Evolutionary conservation across 23 tunicate genomes (phyloP).

Genomic region (Halocynthia aurantium): DNA sequence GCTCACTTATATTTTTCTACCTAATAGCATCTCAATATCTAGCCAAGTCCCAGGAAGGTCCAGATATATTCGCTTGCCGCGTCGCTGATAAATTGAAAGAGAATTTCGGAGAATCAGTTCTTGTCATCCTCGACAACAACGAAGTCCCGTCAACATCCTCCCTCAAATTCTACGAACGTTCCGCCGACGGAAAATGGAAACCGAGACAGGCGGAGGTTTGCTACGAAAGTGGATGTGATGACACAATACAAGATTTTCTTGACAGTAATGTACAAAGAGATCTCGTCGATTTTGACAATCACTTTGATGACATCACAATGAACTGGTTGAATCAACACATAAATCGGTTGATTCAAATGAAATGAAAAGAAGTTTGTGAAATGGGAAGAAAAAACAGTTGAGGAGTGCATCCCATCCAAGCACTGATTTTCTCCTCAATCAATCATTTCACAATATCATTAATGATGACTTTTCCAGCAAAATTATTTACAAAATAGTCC

Average conservation of each 20-base stretch:
- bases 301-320: constrained; percentile 70
- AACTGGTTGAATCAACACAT: constrained; percentile 82
- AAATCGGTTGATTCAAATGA: constrained; percentile 57
- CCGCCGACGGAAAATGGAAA: constrained; percentile 55
- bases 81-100: constrained; percentile 62
- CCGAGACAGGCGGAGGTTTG: constrained; percentile 10
- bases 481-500: no score
- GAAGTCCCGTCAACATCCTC: constrained; percentile 50
- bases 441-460: no score
- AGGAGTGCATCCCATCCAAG: no score
- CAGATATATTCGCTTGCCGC: constrained; percentile 10
- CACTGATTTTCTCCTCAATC: no score
- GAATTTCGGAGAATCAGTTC: constrained; percentile 22
- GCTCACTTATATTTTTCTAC: no score
- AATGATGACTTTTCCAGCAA: no score
- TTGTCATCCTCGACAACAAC: constrained; percentile 59
- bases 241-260: constrained; percentile 33
- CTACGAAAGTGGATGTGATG: constrained; percentile 35
- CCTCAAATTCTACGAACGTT: constrained; percentile 38
- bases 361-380: neutral
- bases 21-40: constrained; percentile 17
- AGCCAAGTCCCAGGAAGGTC: neutral
- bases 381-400: no score
- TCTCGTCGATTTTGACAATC: constrained; percentile 83
- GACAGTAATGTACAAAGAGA: constrained; percentile 57